Conservation (phyloP, 53 echinoderm and acorn worm genomes). For the Paelopatides confundens region DNA sequence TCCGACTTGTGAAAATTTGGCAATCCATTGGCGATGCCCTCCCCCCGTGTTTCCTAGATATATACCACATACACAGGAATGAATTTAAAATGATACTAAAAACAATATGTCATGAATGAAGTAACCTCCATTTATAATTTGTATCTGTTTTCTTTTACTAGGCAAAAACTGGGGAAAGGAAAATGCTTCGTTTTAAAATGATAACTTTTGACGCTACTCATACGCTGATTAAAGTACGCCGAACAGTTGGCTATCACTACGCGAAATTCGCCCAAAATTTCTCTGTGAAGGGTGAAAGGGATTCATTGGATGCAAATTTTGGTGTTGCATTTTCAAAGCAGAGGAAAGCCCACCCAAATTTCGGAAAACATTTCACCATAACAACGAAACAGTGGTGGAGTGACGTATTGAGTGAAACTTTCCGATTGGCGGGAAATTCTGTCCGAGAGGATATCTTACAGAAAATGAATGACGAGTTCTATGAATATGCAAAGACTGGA, state of each 20-base stretch:
- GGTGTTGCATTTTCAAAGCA: constrained; percentile 65
- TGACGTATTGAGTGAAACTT: constrained; percentile 75
- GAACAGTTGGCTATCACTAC: constrained; percentile 87
- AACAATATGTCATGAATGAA: no score
- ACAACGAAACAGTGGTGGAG: constrained; percentile 84
- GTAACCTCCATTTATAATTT: no score
- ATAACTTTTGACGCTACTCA: constrained; percentile 88
- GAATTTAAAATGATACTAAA: no score
- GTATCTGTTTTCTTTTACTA: no score
- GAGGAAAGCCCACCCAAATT: constrained; percentile 75
- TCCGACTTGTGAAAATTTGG: no score
- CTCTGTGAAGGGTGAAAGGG: constrained; percentile 45
- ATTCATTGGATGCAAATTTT: constrained; percentile 62
- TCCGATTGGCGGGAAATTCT: constrained; percentile 58
- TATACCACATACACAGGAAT: no score
- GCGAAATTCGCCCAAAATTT: constrained; percentile 69
- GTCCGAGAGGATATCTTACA: constrained; percentile 34
- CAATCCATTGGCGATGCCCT: no score
- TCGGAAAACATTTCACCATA: constrained; percentile 62
- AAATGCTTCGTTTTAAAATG: constrained; percentile 81
- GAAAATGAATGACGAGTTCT: constrained; percentile 73
- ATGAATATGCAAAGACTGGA: constrained; percentile 65
- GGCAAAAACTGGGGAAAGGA: background rate
- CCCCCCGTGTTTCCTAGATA: no score
- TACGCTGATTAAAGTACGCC: constrained; percentile 76